Evolutionary conservation across 2,797 vertebrate genomes (phyloP).

Genomic region (Alcedo quadribrachys): DNA sequence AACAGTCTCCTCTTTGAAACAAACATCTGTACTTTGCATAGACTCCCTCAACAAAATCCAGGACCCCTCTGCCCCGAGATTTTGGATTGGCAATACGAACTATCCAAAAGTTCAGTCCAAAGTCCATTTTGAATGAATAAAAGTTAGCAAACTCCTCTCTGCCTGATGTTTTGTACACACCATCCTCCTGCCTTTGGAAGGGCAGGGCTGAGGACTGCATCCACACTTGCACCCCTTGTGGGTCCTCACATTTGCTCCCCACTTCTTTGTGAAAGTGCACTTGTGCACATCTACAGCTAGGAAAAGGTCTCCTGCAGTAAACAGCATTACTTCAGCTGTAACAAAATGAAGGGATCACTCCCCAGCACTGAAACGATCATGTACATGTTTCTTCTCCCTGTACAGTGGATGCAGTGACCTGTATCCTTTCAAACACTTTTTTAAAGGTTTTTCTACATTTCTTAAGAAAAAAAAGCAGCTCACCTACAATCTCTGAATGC

Average conservation of each 20-base stretch:
- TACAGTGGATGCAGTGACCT: not conserved
- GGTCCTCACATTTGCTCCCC: not conserved
- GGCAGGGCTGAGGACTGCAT: not conserved
- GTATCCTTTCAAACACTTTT: slow-evolving; percentile 26
- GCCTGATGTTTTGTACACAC: not conserved
- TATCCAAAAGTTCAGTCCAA: not conserved
- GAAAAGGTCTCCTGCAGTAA: not conserved
- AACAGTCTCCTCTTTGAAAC: not conserved
- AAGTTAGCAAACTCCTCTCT: not conserved
- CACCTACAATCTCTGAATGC: slow-evolving; percentile 42
- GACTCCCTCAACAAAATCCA: not conserved
- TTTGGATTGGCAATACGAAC: not conserved
- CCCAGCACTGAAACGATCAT: accelerated
- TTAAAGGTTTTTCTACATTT: not conserved
- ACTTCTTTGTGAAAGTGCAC: not conserved
- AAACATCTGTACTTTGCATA: not conserved
- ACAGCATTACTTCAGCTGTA: not conserved
- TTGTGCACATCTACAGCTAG: accelerated
- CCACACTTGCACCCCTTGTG: accelerated
- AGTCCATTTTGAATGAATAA: not conserved
- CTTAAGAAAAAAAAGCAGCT: slow-evolving; percentile 51
- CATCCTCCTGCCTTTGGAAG: no score
- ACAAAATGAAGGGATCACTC: slow-evolving; percentile 18
- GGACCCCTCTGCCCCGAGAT: not conserved
- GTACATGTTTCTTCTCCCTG: not conserved